phyloP scores from a whole-genome alignment of 2,113 vertebrate genomes.

The Brachionichthys hirsutus region DNA sequence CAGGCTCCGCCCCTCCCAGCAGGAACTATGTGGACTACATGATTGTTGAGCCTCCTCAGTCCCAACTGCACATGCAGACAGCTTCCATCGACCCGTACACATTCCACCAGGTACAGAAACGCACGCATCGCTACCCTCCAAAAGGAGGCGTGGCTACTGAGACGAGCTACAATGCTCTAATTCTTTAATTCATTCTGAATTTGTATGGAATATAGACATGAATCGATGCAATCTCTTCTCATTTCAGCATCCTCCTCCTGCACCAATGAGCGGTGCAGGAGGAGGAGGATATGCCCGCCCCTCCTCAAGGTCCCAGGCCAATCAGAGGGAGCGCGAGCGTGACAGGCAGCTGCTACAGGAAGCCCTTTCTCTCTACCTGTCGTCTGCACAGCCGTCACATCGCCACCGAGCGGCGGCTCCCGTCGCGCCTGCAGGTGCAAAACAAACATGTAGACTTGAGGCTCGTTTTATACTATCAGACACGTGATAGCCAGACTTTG shows the following conservation, averaged over 20 bases:
- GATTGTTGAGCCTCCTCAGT: conserved; percentile 80
- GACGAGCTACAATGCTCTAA: too few relatives aligned
- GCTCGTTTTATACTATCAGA: too few relatives aligned
- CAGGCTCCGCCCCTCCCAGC: conserved; percentile 61
- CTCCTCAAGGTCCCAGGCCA: conserved; percentile 74
- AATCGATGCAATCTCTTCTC: neutral
- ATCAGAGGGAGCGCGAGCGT: conserved; percentile 70
- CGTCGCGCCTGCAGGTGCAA: conserved; percentile 56
- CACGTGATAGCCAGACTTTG: neutral
- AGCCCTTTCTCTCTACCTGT: conserved; percentile 81
- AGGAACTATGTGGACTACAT: conserved; percentile 88
- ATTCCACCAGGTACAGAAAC: conserved; percentile 83
- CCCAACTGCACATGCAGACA: conserved; percentile 78
- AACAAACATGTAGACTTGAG: neutral
- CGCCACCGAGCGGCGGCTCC: conserved; percentile 61
- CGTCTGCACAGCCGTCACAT: conserved; percentile 78
- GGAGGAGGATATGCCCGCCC: conserved; percentile 69
- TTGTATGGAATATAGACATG: too few relatives aligned
- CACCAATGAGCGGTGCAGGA: conserved; percentile 52
- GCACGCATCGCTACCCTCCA: too few relatives aligned
- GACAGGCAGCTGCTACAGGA: conserved; percentile 87
- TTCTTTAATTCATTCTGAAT: too few relatives aligned
- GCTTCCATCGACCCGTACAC: conserved; percentile 85
- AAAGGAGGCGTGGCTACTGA: too few relatives aligned
- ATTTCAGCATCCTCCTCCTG: conserved; percentile 85